Conservation (phyloP, 2,113 vertebrate species). For the Antechinus stuartii region DNA sequence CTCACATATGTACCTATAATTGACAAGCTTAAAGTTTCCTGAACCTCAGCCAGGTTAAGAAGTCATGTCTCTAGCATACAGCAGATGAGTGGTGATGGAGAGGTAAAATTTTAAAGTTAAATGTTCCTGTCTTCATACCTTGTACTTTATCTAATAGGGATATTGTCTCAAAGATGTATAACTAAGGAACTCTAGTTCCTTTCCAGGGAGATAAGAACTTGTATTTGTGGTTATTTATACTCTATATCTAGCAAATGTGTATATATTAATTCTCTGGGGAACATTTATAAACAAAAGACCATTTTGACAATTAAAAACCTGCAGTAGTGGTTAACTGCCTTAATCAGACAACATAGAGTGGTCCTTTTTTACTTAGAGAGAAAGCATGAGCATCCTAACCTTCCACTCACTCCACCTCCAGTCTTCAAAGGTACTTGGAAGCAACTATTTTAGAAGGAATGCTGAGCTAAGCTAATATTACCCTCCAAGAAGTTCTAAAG, state of each 20-base stretch:
- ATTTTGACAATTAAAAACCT: conserved; percentile 26
- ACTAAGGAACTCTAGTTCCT: conserved; percentile 10
- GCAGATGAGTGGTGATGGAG: neutral
- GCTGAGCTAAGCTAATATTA: neutral
- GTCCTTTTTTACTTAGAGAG: neutral
- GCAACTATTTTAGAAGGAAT: neutral
- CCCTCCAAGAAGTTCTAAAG: neutral
- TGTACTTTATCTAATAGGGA: neutral
- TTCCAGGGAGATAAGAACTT: neutral
- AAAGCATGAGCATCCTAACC: neutral
- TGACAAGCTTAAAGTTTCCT: neutral
- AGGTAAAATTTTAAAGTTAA: neutral
- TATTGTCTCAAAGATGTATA: neutral
- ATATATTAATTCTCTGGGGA: neutral
- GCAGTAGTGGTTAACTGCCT: neutral
- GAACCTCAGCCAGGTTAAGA: neutral
- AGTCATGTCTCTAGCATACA: neutral
- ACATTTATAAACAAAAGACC: conserved; percentile 14
- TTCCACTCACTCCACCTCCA: too few relatives aligned
- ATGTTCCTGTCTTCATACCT: neutral
- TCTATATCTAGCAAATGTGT: neutral
- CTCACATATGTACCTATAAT: neutral
- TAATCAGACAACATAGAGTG: neutral
- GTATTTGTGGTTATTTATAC: neutral
- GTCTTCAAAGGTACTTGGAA: neutral